phyloP scores from a whole-genome alignment of 2,888 invertebrate genomes.

The Lochmaea capreae region DNA sequence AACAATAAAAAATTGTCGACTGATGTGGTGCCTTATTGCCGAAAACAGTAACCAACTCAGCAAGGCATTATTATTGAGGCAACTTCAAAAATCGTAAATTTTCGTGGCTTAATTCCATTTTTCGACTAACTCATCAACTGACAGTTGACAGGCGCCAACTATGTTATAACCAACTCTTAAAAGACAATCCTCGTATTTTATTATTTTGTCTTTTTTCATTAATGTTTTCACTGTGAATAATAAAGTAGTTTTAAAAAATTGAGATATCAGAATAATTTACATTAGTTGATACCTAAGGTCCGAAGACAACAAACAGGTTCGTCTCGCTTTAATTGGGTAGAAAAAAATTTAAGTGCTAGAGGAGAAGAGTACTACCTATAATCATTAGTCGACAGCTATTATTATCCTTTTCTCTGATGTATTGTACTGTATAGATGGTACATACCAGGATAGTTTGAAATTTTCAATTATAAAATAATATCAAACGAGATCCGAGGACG shows the following conservation, averaged over 20 bases:
- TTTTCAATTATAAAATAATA: background rate
- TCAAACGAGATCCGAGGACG: too few relatives aligned
- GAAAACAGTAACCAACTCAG: too few relatives aligned
- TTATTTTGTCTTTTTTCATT: background rate
- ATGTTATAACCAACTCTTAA: background rate
- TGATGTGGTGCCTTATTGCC: too few relatives aligned
- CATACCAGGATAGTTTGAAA: background rate
- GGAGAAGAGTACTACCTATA: constrained; percentile 30
- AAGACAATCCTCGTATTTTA: background rate
- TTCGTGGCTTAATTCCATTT: too few relatives aligned
- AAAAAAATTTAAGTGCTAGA: constrained; percentile 36
- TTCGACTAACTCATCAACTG: too few relatives aligned
- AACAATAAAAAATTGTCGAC: too few relatives aligned
- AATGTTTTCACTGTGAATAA: constrained; percentile 21
- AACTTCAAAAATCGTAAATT: too few relatives aligned
- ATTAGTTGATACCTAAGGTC: constrained; percentile 22
- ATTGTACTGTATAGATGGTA: background rate
- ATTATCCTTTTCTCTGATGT: constrained; percentile 3
- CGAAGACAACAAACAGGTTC: constrained; percentile 32
- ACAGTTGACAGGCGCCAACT: too few relatives aligned
- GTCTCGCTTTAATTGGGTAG: constrained; percentile 22
- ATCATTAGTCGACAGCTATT: constrained; percentile 27
- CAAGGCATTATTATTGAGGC: too few relatives aligned
- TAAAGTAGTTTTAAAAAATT: constrained; percentile 37
- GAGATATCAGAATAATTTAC: constrained; percentile 41